Base-by-base conservation (phyloP, 2,888 invertebrate species). In the Pristionchus entomophagus region DNA sequence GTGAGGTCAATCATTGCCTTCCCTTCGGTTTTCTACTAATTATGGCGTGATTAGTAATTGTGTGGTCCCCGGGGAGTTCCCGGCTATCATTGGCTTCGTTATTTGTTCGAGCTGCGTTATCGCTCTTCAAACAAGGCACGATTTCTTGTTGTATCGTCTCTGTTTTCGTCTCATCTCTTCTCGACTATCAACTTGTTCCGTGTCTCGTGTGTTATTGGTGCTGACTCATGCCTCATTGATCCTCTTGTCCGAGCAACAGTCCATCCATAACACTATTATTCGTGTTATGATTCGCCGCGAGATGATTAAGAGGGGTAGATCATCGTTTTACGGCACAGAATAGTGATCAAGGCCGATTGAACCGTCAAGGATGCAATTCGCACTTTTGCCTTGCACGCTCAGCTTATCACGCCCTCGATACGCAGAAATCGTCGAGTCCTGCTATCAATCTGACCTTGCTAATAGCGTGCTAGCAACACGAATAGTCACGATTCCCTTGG, bases 31-130 rank as follows among this genome's bases (percentile, higher is more conserved):
- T 41, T 41, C 32, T 73, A 26, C 73, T 26, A 1, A 45, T 45
- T 22, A 59, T 59, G 73, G 26, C 73, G 73, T 26, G n/a, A n/a
- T n/a, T 35, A 10, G 6, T 73, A 22, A 41, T 73, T 73, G 73
- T n/a, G n/a, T 73, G 73, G 45, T 73, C 73, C 41, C 73, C 38
- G 14, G 41, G 73, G 38, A 41, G 73, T 73, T 45, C 73, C 45
- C 73, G n/a, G 41, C 73, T 73, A 73, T 73, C 73, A 73, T 22
- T 45, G n/a, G 41, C 73, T 73, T n/a, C 10, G 73, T 73, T 73
- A 73, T 73, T 73, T 73, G 73, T 73, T 41, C 26, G 41, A 45
- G 41, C 73, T 73, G 41, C 73, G 41, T 73, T 73, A 73, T 73
- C 45, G 41, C 73, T 73, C n/a, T 12, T 73, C 73, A 73, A 73